Base-by-base conservation (phyloP, 2,797 vertebrate species). In the Phrynocephalus forsythii region DNA sequence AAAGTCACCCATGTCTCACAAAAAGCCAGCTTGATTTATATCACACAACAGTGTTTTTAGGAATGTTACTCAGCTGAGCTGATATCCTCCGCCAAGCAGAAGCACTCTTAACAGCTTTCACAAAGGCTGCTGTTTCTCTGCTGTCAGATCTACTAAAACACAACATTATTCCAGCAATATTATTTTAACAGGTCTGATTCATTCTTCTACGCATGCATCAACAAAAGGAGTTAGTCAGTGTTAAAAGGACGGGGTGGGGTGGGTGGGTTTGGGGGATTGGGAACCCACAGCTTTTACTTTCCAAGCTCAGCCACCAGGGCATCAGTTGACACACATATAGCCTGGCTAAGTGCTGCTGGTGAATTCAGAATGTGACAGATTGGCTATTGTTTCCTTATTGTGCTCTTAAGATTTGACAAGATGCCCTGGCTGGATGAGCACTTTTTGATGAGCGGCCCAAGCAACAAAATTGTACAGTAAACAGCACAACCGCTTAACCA, bases 291-390 rank as follows among this genome's bases (percentile, higher is more conserved):
- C 71, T 67, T 44, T 33, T 67, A 44, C 52, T 68, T 50, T 67
- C 79, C 48, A 52, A 76, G 69, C 44, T 44, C 72, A 50, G 68
- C 82, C 60, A 79, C 68, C 56, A 63, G 68, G 44, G 73, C 69
- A 73, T 67, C 77, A 67, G 72, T 52, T 80, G 60, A 67, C 71
- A 72, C 26, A 67, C 38, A 44, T 44, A 44, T 26, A 75, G 10
- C 26, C 71, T 60, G 33, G 20, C 69, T 88, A 88, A 84, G n/a
- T 75, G 71, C 87, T 80, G 11, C 24, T 80, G 78, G 80, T 81
- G 44, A 67, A 67, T 88, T 75, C 48, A 11, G 67, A 79, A 88
- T 52, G 48, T n/a, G 77, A 75, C 77, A 86, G 68, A 72, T 81
- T 79, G 52, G 6, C 28, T 6, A n/a, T 50, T 30, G 22, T 79